These are phyloP conservation scores for Dolichotis patagonum DNA, from an alignment of 2,113 vertebrate species.

Conservation along the genomic window DNA sequence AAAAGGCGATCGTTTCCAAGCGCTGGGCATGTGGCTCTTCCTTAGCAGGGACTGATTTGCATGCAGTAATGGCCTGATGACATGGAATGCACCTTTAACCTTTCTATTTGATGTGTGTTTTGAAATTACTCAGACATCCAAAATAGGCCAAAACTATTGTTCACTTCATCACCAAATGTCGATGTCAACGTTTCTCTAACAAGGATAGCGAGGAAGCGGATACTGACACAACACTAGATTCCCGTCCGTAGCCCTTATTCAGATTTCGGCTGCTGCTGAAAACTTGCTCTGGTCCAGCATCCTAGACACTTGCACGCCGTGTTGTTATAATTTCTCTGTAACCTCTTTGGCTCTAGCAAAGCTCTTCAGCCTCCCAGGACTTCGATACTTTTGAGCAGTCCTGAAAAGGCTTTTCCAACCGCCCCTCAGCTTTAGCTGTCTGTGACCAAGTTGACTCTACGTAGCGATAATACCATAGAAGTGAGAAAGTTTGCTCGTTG, in stretches of 20 bases:
- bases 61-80: neutral
- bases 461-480: neutral
- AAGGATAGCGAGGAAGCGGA: neutral
- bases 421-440: neutral
- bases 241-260: neutral
- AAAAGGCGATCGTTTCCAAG: neutral
- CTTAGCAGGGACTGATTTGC: neutral
- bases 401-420: neutral
- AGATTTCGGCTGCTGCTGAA: neutral
- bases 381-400: neutral
- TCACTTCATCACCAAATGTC: neutral
- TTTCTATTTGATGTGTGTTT: neutral
- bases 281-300: neutral
- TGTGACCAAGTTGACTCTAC: neutral
- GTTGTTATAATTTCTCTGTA: neutral
- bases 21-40: neutral
- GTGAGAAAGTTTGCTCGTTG: neutral
- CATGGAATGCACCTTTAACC: neutral
- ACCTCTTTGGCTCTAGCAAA: neutral
- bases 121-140: neutral
- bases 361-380: neutral
- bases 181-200: neutral
- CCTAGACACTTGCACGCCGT: neutral
- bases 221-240: neutral
- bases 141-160: neutral